Conservation (phyloP, 1,140 invertebrate species). For the Heliothis virescens region DNA sequence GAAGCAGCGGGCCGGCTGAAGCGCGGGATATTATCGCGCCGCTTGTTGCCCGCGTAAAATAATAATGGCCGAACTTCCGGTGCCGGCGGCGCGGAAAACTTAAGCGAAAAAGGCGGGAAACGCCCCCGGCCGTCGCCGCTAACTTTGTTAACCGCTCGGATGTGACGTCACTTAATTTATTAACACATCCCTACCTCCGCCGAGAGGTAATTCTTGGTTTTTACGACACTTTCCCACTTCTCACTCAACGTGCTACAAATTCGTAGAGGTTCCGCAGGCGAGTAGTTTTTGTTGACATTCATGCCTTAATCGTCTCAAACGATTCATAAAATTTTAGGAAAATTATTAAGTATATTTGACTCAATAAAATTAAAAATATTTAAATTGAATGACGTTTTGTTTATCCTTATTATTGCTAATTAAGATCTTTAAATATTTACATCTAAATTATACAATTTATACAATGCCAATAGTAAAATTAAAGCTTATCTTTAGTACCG, state of each 20-base stretch:
- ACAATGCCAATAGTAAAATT: constrained; percentile 1
- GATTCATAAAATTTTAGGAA: background rate
- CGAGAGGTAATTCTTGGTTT: constrained; percentile 68
- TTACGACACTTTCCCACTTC: constrained; percentile 75
- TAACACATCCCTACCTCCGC: constrained; percentile 76
- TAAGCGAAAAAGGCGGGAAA: constrained; percentile 80
- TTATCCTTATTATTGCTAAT: constrained; percentile 1
- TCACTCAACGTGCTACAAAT: constrained; percentile 65
- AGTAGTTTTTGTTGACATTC: constrained; percentile 37
- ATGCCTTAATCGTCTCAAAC: background rate
- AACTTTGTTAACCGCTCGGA: constrained; percentile 78
- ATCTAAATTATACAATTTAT: constrained; percentile 25
- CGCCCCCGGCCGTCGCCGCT: constrained; percentile 68
- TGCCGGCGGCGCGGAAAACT: constrained; percentile 82
- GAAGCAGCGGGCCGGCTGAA: constrained; percentile 68
- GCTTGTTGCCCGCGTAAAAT: constrained; percentile 87
- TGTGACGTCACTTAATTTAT: constrained; percentile 85
- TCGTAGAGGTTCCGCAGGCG: constrained; percentile 47
- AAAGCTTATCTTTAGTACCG: constrained; percentile 15
- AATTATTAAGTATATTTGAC: background rate
- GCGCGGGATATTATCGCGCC: constrained; percentile 85
- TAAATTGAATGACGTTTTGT: background rate
- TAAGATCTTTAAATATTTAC: constrained; percentile 11
- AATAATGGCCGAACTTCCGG: constrained; percentile 86
- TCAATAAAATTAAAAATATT: background rate